Evolutionary conservation across 2,797 vertebrate genomes (phyloP).

Genomic region (Trachops cirrhosus): DNA sequence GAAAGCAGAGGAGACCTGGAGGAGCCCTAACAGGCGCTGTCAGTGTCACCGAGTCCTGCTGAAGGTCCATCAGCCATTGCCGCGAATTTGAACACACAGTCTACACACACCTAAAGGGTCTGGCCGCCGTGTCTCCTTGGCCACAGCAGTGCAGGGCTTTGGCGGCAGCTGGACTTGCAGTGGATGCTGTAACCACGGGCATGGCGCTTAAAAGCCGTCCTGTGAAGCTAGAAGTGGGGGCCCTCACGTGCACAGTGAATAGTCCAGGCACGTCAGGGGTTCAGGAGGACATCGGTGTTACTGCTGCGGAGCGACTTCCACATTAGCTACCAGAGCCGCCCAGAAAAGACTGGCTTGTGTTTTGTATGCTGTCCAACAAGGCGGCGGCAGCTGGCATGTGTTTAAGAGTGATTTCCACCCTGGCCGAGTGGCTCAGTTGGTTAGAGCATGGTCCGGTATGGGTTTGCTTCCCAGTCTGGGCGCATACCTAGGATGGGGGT

Average conservation of each 20-base stretch:
- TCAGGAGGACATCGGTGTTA: not conserved
- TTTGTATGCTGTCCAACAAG: not conserved
- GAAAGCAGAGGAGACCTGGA: not conserved
- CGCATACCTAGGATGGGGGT: no score
- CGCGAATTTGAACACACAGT: not conserved
- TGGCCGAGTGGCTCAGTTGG: no score
- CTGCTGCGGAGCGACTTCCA: no score
- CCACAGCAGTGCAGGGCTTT: not conserved
- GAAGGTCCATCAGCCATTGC: not conserved
- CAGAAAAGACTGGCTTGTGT: not conserved
- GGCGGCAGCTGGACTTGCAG: not conserved
- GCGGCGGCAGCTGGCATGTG: not conserved
- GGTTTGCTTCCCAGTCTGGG: no score
- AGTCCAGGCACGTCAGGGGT: no score
- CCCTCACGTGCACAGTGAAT: not conserved
- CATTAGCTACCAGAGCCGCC: not conserved
- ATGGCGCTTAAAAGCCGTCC: not conserved
- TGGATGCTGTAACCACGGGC: fast-evolving
- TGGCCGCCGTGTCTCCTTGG: not conserved
- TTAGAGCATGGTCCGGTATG: no score
- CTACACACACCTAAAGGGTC: no score
- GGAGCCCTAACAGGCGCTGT: not conserved
- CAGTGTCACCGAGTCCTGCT: not conserved
- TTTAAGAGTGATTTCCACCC: not conserved
- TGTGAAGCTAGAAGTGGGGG: not conserved